These are phyloP conservation scores for Cryptomyrus ogoouensis DNA, from an alignment of 2,113 vertebrate species.

Conservation along the genomic window DNA sequence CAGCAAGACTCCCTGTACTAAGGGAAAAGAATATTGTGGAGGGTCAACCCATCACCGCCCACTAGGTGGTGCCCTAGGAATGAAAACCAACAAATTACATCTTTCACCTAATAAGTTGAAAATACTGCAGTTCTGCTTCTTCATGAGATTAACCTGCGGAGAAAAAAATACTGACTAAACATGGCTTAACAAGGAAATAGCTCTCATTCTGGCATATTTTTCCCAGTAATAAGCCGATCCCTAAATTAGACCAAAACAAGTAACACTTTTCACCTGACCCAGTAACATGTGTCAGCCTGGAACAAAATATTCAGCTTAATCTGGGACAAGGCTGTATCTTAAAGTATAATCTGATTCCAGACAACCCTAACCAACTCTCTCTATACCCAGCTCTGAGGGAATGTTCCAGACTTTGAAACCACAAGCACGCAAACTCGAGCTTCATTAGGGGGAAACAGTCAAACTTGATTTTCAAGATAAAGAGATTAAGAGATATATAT, in stretches of 20 bases:
- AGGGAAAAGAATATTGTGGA: background rate
- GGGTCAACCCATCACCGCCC: background rate
- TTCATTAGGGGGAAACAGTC: background rate
- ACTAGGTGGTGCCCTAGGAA: background rate
- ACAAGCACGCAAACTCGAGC: background rate
- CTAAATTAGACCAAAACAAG: background rate
- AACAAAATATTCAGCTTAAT: background rate
- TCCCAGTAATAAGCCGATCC: background rate
- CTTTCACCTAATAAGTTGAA: background rate
- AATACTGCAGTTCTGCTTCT: background rate
- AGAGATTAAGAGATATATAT: background rate
- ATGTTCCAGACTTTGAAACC: background rate
- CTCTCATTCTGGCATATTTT: background rate
- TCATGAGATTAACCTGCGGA: background rate
- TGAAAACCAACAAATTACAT: background rate
- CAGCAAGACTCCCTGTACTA: background rate
- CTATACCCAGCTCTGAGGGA: background rate
- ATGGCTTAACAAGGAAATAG: background rate
- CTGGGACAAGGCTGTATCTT: background rate
- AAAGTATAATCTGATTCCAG: conserved; percentile 14
- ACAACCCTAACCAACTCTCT: background rate
- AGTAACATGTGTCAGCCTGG: background rate
- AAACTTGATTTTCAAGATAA: background rate
- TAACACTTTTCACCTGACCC: background rate
- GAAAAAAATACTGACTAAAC: background rate